Percentiles rank a stretch among this genome's conserved stretches.
Conservation (phyloP, 2,113 vertebrate genomes). For the Gambusia affinis region DNA sequence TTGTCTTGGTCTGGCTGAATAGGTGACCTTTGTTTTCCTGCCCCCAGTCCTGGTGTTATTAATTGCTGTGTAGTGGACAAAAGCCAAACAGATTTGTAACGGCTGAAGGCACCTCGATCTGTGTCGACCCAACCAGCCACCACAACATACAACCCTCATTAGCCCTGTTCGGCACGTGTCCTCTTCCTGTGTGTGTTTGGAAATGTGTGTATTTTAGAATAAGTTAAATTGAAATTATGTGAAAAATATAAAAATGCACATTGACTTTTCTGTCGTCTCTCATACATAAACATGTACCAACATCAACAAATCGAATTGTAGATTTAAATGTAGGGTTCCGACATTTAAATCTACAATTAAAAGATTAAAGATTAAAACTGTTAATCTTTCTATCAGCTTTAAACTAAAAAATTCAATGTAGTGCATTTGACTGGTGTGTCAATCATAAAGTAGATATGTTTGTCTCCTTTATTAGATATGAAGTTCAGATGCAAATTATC, state of each 20-base stretch:
- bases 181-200: slow-evolving; percentile 19
- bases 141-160: slow-evolving; percentile 97
- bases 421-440: neutral
- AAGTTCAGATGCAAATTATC: neutral
- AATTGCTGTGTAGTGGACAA: slow-evolving; percentile 94
- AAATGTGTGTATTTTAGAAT: slow-evolving; percentile 21
- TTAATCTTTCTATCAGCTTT: neutral
- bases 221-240: slow-evolving; percentile 30
- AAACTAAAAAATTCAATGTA: neutral
- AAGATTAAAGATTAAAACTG: no score
- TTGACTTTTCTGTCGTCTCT: neutral
- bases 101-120: slow-evolving; percentile 96
- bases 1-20: slow-evolving; percentile 55
- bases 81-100: slow-evolving; percentile 99
- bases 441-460: neutral
- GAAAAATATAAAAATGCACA: slow-evolving; percentile 1
- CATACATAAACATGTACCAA: neutral
- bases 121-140: slow-evolving; percentile 90
- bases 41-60: slow-evolving; percentile 89
- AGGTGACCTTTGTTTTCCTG: slow-evolving; percentile 87
- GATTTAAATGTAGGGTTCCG: neutral
- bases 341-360: no score
- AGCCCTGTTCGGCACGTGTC: slow-evolving; percentile 87
- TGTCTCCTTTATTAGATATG: neutral
- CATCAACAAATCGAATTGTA: no score